Base-by-base conservation (phyloP, 2,888 invertebrate genomes). In the Ennomos fuscantarius region DNA sequence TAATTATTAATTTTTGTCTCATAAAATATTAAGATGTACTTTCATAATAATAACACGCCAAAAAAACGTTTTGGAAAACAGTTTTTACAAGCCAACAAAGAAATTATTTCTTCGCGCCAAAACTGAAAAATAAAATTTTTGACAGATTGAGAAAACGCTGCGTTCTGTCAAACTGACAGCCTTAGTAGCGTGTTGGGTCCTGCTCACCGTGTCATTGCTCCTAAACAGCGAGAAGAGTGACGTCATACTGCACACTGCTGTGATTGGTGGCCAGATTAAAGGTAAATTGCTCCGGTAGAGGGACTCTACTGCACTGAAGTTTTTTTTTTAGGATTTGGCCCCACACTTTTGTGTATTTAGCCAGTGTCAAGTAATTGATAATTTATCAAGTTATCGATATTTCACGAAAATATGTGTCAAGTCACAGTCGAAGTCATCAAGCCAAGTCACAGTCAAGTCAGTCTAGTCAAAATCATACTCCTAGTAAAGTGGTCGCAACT, bases 141-240 rank as follows among this genome's bases (percentile, higher is more conserved):
- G 45, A 2, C 73, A 87, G 88, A 54, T 86, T 2, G 65, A 73
- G 1, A 70, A 70, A 11, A 69, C 70, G 0, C 62, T 86, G 0
- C 78, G 86, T 0, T 65, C 78, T 0, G 5, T 88, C 8, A 91
- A 91, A 63, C 64, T 91, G 3, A 55, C 74, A 5, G 80, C 63
- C 0, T 83, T 96, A 2, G 84, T 94, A 1, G 84, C 89, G 0
- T 91, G 94, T 41, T 96, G 96, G 96, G 69, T 93, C 0, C 77
- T 94, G 6, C 94, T 96, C 45, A 95, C 96, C 0, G 94, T 93
- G 9, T 93, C 95, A 8, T 81, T 96, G 11, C 94, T 96, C 81
- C 85, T 94, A 47, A 96, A 95, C 68, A 93, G 92, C 66, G 96
- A 96, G 72, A 94, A 93, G 65, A 86, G 93, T 10, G 93, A 94